Base-by-base conservation (phyloP, 2,113 vertebrate species). In the Indicator maculatus region DNA sequence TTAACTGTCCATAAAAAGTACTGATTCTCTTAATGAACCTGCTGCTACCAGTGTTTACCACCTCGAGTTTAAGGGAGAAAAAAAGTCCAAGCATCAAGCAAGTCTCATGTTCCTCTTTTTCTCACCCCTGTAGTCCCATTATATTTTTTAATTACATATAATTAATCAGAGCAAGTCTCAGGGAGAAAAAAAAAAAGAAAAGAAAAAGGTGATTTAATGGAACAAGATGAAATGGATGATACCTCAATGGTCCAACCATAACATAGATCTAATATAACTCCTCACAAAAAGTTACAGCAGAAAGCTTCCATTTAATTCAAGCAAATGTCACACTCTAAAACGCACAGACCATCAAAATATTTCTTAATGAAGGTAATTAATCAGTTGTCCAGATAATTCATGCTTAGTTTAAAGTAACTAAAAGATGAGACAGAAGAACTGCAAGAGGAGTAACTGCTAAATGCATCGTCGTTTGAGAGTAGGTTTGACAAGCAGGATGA, bases 1-100 rank as follows among this genome's bases (percentile, higher is more conserved):
- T 91, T 95, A 95, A 89, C 80, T 86, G 61, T 74, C 85, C 61
- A 90, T 93, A 95, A 95, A 88, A 95, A 89, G 31, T 55, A 86
- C 31, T 33, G 69, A 88, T 88, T 95, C 33, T 36, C 72, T 90
- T 91, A 95, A 95, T 83, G 82, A 97, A 91, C 53, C 79, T 88
- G 45, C 65, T 91, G 89, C 45, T 86, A 69, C 44, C 31, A 59
- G 90, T 83, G 72, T 94, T 93, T 85, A 86, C 69, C 83, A 53
- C 26, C 47, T 86, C 4, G 0, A 75, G 90, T 81, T 91, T 74
- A 95, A 77, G 53, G 27, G 5, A 7, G 63, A 61, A 24, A 80
- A 44, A 67, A 27, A 7, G 1, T 16, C 2, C 5, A 11, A 28
- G 65, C 70, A 71, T 53, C 12, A 64, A 86, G 12, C 18, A 93